Percentiles rank a stretch among this genome's conserved stretches.
Evolutionary conservation across 1,140 invertebrate species (phyloP).

Genomic region (Drosophila hydei): DNA sequence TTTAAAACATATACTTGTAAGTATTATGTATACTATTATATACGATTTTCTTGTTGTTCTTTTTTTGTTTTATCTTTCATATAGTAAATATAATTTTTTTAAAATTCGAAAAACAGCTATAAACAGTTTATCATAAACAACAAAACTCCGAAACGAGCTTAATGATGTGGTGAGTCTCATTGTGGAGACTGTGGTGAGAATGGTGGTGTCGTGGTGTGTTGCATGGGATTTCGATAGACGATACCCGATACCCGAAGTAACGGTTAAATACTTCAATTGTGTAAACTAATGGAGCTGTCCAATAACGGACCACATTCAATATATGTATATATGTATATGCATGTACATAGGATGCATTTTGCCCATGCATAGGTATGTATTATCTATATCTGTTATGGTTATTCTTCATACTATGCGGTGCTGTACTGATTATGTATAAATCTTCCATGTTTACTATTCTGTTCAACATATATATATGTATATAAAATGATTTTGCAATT

Average conservation of each 20-base stretch:
- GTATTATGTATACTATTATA: conserved; percentile 56
- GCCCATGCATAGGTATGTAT: conserved; percentile 5
- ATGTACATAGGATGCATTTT: not conserved
- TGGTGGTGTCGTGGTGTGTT: conserved; percentile 12
- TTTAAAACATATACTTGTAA: conserved; percentile 72
- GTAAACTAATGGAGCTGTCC: conserved; percentile 14
- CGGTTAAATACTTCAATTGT: conserved; percentile 19
- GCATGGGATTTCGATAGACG: conserved; percentile 8
- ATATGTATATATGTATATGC: not conserved
- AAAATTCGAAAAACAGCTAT: conserved; percentile 81
- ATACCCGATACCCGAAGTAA: conserved; percentile 6
- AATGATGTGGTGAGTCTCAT: conserved; percentile 58
- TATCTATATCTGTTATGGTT: conserved; percentile 36
- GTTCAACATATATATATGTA: conserved; percentile 27
- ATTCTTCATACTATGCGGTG: conserved; percentile 82
- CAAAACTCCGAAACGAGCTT: conserved; percentile 72
- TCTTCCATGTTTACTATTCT: conserved; percentile 27
- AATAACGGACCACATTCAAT: conserved; percentile 11
- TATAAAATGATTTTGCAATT: conserved; percentile 61
- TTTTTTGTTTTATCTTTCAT: conserved; percentile 51
- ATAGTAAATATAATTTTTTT: conserved; percentile 81
- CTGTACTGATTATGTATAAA: conserved; percentile 82
- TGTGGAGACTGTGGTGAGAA: conserved; percentile 24
- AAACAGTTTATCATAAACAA: conserved; percentile 74
- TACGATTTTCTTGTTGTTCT: conserved; percentile 44